Evolutionary conservation across 2,797 vertebrate species (phyloP).

Genomic region (Manis crassicaudata): DNA sequence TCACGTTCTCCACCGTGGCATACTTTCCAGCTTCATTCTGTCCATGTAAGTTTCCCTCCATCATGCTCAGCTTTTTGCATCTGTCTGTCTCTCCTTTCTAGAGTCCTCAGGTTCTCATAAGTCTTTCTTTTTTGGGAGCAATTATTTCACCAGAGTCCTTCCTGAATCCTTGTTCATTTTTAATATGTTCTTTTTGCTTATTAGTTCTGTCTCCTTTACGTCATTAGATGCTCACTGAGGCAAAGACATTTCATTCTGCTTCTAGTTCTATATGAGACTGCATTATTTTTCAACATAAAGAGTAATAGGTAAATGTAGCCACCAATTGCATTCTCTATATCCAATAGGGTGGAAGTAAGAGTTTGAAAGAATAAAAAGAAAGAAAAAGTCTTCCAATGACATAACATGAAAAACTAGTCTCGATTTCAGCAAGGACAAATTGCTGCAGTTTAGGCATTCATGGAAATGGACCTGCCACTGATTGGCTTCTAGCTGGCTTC

Average conservation of each 20-base stretch:
- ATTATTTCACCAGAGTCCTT: not conserved
- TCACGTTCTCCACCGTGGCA: not conserved
- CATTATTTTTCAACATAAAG: not conserved
- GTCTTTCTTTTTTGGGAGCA: not conserved
- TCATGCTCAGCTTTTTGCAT: not conserved
- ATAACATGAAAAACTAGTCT: not conserved
- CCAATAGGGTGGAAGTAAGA: not conserved
- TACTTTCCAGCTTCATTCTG: not conserved
- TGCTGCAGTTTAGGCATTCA: not conserved
- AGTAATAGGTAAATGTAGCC: not conserved
- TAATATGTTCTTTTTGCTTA: not conserved
- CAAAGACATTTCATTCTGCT: not conserved
- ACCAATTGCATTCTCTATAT: not conserved
- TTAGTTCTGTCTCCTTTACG: not conserved
- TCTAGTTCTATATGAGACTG: not conserved
- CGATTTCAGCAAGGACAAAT: not conserved
- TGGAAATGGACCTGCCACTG: not conserved
- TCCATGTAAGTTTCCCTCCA: not conserved
- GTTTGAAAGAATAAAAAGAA: not conserved
- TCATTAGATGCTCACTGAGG: not conserved
- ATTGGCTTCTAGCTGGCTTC: slow-evolving; percentile 23
- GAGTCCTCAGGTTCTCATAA: not conserved
- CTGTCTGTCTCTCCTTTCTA: not conserved
- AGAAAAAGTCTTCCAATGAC: not conserved
- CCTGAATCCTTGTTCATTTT: not conserved